Evolutionary conservation across 2,888 invertebrate species (phyloP).

Genomic region (Flexamia atlantica): DNA sequence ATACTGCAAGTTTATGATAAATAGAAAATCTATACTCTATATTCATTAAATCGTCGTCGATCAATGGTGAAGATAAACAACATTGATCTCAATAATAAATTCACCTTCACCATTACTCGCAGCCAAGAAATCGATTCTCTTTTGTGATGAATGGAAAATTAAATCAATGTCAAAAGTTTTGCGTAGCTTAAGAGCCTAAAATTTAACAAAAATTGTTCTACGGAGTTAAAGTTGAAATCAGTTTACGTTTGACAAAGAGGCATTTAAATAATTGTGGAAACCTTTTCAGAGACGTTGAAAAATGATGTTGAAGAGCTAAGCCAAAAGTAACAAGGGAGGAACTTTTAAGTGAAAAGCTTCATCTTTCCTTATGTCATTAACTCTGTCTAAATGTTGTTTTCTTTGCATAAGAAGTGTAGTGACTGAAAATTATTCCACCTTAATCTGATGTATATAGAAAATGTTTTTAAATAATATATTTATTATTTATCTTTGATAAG

Average conservation of each 20-base stretch:
- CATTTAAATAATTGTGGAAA: slow-evolving; percentile 43
- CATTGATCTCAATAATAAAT: too few species aligned
- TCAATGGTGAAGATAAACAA: too few species aligned
- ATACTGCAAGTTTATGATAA: too few species aligned
- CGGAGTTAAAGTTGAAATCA: slow-evolving; percentile 11
- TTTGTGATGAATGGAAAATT: not conserved
- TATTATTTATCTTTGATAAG: too few species aligned
- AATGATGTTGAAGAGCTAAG: slow-evolving; percentile 23
- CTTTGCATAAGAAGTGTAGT: not conserved
- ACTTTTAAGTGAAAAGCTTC: slow-evolving; percentile 39
- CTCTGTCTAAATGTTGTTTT: slow-evolving; percentile 24
- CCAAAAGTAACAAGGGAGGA: slow-evolving; percentile 33
- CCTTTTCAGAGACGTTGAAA: slow-evolving; percentile 41
- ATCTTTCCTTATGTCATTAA: slow-evolving; percentile 41
- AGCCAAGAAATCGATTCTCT: too few species aligned
- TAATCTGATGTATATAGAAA: too few species aligned
- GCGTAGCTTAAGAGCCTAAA: not conserved
- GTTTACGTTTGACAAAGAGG: slow-evolving; percentile 37
- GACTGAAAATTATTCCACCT: not conserved
- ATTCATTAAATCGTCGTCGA: too few species aligned
- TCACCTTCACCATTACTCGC: too few species aligned
- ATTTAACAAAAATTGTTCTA: not conserved
- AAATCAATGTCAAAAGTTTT: not conserved
- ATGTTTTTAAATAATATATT: too few species aligned
- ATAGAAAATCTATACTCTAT: too few species aligned